Percentiles rank a stretch among this genome's conserved stretches.
Conservation (phyloP, 2,797 vertebrate species). For the Heliangelus exortis region DNA sequence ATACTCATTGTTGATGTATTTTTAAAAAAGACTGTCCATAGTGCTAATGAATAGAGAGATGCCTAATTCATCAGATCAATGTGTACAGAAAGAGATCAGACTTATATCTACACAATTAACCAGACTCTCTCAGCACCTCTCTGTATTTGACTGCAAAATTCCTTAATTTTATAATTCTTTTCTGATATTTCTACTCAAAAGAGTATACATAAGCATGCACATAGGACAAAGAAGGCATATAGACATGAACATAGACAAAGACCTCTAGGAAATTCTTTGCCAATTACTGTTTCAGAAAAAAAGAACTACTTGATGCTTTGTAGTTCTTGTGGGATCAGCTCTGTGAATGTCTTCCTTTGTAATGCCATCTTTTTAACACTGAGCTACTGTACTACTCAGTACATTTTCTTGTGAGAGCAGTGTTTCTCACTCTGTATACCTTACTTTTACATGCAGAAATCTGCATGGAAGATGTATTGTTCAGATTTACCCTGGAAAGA, state of each 20-base stretch:
- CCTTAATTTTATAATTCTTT: background rate
- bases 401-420: slow-evolving; percentile 2
- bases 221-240: background rate
- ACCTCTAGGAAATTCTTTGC: background rate
- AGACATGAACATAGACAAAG: background rate
- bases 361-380: background rate
- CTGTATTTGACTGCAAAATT: background rate
- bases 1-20: background rate
- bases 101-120: background rate
- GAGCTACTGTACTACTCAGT: background rate
- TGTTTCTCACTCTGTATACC: slow-evolving; percentile 20
- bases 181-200: background rate
- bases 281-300: background rate
- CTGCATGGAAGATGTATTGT: background rate
- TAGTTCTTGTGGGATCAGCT: background rate
- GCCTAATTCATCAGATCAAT: background rate
- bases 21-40: background rate
- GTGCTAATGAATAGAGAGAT: background rate
- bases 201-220: background rate
- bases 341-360: background rate
- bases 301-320: background rate
- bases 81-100: background rate
- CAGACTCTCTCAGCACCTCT: background rate
- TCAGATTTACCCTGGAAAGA: background rate
- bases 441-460: background rate